Evolutionary conservation across 2,113 vertebrate genomes (phyloP).

Genomic region (Cebidichthys violaceus): DNA sequence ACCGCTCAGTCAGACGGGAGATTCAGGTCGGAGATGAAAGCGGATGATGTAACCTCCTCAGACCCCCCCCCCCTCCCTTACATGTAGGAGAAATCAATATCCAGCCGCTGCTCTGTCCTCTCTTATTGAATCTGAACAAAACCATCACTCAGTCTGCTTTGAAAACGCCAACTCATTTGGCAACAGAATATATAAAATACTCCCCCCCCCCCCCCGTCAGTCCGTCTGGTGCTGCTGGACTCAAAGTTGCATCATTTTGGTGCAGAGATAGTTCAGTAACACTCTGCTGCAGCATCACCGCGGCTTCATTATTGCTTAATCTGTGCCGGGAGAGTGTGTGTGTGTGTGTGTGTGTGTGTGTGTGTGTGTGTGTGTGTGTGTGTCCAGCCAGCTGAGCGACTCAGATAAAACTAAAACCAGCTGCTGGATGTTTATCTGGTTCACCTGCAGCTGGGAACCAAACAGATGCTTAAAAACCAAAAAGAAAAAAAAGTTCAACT

Average conservation of each 20-base stretch:
- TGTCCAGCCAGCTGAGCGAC: too few species aligned
- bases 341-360: too few species aligned
- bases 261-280: constrained; percentile 41
- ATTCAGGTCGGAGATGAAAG: constrained; percentile 8
- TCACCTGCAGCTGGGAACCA: too few species aligned
- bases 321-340: neutral
- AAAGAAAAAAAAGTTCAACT: too few species aligned
- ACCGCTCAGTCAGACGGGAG: neutral
- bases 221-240: neutral
- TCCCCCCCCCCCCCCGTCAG: accelerated
- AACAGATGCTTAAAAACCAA: too few species aligned
- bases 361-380: too few species aligned
- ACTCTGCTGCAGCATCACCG: constrained; percentile 17
- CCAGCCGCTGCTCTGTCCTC: neutral
- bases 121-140: constrained; percentile 7
- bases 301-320: constrained; percentile 29
- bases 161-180: neutral
- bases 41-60: constrained; percentile 39
- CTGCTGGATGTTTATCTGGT: too few species aligned
- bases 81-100: neutral
- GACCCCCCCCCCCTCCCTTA: neutral
- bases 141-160: neutral
- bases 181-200: too few species aligned
- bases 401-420: too few species aligned
- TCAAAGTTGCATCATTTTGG: constrained; percentile 47